These are phyloP conservation scores for Myocastor coypus DNA, from an alignment of 2,113 vertebrate genomes.

Conservation along the genomic window DNA sequence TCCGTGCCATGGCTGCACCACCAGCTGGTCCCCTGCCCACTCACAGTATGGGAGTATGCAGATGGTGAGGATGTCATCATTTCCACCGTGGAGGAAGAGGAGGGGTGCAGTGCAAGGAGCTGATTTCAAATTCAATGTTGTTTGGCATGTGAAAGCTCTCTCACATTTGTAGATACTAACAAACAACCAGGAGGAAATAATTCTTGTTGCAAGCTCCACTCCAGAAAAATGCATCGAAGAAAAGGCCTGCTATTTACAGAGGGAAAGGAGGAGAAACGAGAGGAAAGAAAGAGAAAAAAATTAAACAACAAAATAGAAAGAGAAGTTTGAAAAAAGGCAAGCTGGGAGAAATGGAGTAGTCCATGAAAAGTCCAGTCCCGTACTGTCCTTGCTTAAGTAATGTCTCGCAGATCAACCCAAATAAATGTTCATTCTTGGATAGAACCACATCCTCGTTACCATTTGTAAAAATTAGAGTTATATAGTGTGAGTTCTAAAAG, in stretches of 20 bases:
- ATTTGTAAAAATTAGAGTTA: not conserved
- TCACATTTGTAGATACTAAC: constrained; percentile 66
- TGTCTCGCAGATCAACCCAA: constrained; percentile 15
- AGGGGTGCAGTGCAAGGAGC: constrained; percentile 19
- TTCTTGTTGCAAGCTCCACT: constrained; percentile 8
- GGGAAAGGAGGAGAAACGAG: not conserved
- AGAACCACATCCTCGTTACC: constrained; percentile 48
- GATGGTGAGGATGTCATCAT: constrained; percentile 75
- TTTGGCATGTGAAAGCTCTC: constrained; percentile 67
- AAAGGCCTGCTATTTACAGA: not conserved
- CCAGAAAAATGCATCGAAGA: not conserved
- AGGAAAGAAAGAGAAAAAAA: not conserved
- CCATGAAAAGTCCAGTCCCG: not conserved
- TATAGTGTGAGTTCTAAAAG: constrained; percentile 39
- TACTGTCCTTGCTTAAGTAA: constrained; percentile 43
- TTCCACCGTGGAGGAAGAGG: constrained; percentile 67
- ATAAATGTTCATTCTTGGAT: not conserved
- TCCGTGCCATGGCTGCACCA: constrained; percentile 23
- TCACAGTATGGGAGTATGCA: constrained; percentile 63
- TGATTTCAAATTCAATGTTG: constrained; percentile 59
- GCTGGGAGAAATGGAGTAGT: constrained; percentile 2
- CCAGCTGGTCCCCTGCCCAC: constrained; percentile 76
- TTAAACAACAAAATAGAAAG: not conserved
- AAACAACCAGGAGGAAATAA: constrained; percentile 56
- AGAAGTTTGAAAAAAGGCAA: not conserved